These are phyloP conservation scores for Drosophila repletoides DNA, from an alignment of 1,140 invertebrate genomes.

Conservation along the genomic window DNA sequence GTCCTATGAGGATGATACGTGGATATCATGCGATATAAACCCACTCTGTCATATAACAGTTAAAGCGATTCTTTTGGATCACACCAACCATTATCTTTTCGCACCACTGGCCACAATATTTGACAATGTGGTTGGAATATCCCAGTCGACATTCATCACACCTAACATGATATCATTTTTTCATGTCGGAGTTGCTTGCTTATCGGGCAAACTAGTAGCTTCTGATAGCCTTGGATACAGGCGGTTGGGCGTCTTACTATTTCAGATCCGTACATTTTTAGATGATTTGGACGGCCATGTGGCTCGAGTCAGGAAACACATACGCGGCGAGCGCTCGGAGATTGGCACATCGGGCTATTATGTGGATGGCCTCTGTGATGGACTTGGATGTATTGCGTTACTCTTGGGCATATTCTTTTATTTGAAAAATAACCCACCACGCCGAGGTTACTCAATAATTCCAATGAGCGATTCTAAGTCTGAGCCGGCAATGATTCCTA, in stretches of 20 bases:
- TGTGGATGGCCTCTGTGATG: constrained; percentile 89
- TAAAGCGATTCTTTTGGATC: constrained; percentile 89
- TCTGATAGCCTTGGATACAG: constrained; percentile 87
- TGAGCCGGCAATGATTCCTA: constrained; percentile 85
- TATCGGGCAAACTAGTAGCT: constrained; percentile 87
- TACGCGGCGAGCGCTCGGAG: constrained; percentile 88
- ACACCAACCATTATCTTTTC: constrained; percentile 90
- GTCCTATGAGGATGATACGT: constrained; percentile 84
- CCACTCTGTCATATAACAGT: constrained; percentile 89
- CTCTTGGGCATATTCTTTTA: constrained; percentile 86
- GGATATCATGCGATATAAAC: constrained; percentile 87
- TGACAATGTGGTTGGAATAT: constrained; percentile 86
- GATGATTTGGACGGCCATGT: constrained; percentile 92
- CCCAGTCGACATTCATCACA: constrained; percentile 86
- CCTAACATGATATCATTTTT: constrained; percentile 90
- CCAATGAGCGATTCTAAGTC: constrained; percentile 83
- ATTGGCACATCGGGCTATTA: constrained; percentile 88
- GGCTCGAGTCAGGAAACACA: constrained; percentile 87
- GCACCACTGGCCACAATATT: constrained; percentile 87
- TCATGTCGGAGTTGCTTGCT: constrained; percentile 88
- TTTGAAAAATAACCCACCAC: constrained; percentile 87
- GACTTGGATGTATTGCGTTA: constrained; percentile 87
- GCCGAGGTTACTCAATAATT: constrained; percentile 86
- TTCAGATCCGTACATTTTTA: constrained; percentile 89
- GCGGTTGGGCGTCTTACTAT: constrained; percentile 87